phyloP scores from a whole-genome alignment of 64 coral and sea anemone species.

The Montipora cactus region DNA sequence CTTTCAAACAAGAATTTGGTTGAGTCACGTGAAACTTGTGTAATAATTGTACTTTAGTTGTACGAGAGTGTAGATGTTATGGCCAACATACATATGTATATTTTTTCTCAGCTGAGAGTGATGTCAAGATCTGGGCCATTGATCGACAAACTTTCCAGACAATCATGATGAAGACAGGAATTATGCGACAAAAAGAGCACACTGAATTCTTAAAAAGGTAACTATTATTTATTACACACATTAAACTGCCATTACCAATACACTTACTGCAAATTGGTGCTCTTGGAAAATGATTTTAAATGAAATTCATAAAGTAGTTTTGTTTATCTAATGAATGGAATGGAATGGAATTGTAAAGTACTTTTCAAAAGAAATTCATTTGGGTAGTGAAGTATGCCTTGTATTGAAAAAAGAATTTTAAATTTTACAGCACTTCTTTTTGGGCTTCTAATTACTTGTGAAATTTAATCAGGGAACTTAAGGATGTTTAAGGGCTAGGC shows the following conservation, averaged over 20 bases:
- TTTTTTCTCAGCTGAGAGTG: constrained; percentile 74
- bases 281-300: neutral
- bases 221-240: neutral
- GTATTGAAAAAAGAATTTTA: too few species aligned
- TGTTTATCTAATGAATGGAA: too few species aligned
- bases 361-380: too few species aligned
- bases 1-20: too few species aligned
- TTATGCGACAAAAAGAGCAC: constrained; percentile 94
- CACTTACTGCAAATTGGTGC: neutral
- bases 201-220: constrained; percentile 97
- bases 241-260: neutral
- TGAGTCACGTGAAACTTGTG: neutral
- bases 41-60: neutral
- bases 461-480: too few species aligned
- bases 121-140: constrained; percentile 96
- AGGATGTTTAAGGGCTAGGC: too few species aligned
- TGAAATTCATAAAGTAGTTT: too few species aligned
- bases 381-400: too few species aligned
- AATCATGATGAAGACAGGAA: constrained; percentile 99
- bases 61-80: neutral
- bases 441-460: too few species aligned
- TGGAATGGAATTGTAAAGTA: too few species aligned
- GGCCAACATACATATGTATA: too few species aligned
- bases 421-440: too few species aligned
- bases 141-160: constrained; percentile 99